phyloP scores from a whole-genome alignment of 2,888 invertebrate species.

The Oscheius sp. region DNA sequence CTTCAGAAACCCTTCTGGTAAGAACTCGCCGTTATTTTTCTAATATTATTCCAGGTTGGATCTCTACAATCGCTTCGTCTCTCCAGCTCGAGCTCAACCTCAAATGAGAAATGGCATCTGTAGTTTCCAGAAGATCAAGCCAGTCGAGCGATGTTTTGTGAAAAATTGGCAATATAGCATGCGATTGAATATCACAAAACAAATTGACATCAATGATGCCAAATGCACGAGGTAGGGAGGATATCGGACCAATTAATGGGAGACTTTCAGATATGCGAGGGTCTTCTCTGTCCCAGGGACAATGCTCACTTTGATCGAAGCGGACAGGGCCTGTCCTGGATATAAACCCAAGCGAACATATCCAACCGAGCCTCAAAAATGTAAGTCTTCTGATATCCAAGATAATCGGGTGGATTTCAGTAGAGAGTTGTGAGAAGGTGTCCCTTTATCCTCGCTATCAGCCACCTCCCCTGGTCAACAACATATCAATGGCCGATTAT shows the following conservation, averaged over 20 bases:
- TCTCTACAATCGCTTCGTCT: constrained; percentile 26
- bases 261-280: constrained; percentile 50
- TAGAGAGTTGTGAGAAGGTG: constrained; percentile 45
- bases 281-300: constrained; percentile 52
- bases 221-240: constrained; percentile 45
- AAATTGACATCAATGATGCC: constrained; percentile 49
- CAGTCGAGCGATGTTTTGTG: constrained; percentile 56
- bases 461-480: constrained; percentile 4
- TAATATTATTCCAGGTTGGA: constrained; percentile 36
- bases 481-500: constrained; percentile 14
- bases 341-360: constrained; percentile 40
- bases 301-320: constrained; percentile 52
- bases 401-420: constrained; percentile 26
- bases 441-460: constrained; percentile 20
- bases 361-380: constrained; percentile 44
- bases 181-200: constrained; percentile 47
- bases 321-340: constrained; percentile 46
- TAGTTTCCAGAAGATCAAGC: constrained; percentile 56
- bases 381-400: constrained; percentile 34
- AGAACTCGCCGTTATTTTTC: too few relatives aligned
- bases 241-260: neutral
- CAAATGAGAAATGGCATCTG: constrained; percentile 55
- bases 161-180: constrained; percentile 45
- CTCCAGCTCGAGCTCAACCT: constrained; percentile 44
- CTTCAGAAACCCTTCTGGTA: constrained; percentile 29